Evolutionary conservation across 2,797 vertebrate genomes (phyloP), one percentile per base, ranked within the genome.

Genomic region (Staurois parvus): DNA sequence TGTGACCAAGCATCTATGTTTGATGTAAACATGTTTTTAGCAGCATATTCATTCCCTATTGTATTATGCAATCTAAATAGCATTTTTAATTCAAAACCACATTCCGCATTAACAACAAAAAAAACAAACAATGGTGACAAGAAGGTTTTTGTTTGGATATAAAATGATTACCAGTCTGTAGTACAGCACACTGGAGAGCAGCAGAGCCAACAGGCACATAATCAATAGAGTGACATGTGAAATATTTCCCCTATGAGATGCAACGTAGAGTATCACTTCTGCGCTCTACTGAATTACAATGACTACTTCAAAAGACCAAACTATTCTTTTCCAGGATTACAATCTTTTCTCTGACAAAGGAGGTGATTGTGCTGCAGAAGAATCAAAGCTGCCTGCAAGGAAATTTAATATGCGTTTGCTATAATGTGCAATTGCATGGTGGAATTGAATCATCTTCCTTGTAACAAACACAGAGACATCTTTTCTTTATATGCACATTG

Each of bases 271-370:
- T 85, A 76, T 69, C 84, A 76, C 72, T 76, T 80, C 40, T 81
- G 48, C 45, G 72, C 74, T 82, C 28, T 45, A 32, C 29, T 17
- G 73, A 69, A 82, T 86, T 77, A 72, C 52, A 76, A 86, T 74
- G 70, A 56, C 30, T 69, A 87, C 70, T 79, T 84, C 81, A 84
- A 83, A 79, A 75, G 70, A 83, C 42, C 32, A 79, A 74, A 68
- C 76, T 59, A 68, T 87, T 84, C 56, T 73, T 75, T 66, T 74
- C 48, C n/a, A 13, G 32, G 69, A 84, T 87, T 75, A 73, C 81
- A 83, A 79, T 79, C 76, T 83, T 69, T 68, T 67, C 32, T 87
- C 30, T 79, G 67, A 79, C 81, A 87, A 87, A 79, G 62, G 83
- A 74, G 59, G 85, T 62, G 85, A 87, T 84, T 73, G 85, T 32